A percentile compares a stretch with the other conserved stretches of the same genome.
phyloP scores from a whole-genome alignment of 2,888 invertebrate species.

The Psococerastis gibbosa region DNA sequence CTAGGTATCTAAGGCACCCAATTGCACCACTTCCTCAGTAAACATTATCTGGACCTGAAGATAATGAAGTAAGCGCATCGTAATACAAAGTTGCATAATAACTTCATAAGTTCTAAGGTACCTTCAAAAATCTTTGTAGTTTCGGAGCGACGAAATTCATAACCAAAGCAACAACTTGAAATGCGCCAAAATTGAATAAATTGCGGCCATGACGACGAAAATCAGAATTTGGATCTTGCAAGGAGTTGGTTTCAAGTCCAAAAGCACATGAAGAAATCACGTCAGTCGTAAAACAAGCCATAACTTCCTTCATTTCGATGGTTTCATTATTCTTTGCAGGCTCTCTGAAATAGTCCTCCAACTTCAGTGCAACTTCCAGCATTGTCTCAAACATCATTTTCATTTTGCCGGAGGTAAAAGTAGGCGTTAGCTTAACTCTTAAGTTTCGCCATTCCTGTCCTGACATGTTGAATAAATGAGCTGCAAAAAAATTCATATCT shows the following conservation, averaged over 20 bases:
- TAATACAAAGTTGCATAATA: too few relatives aligned
- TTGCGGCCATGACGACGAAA: slow-evolving; percentile 16
- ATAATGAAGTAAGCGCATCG: too few relatives aligned
- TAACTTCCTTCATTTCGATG: slow-evolving; percentile 10
- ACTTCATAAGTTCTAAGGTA: too few relatives aligned
- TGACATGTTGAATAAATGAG: slow-evolving; percentile 12
- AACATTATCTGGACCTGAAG: too few relatives aligned
- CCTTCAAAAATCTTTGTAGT: too few relatives aligned
- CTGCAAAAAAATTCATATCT: slow-evolving; percentile 22
- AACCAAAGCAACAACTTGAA: too few relatives aligned
- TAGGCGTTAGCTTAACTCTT: slow-evolving; percentile 20
- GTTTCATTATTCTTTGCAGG: background rate
- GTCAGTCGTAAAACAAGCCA: slow-evolving; percentile 19
- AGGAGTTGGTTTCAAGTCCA: slow-evolving; percentile 18
- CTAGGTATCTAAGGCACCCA: too few relatives aligned
- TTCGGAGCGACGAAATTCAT: too few relatives aligned
- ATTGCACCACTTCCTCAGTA: too few relatives aligned
- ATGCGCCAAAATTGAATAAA: too few relatives aligned
- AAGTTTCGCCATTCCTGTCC: slow-evolving; percentile 21
- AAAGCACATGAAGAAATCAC: slow-evolving; percentile 20
- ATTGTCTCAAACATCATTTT: slow-evolving; percentile 17
- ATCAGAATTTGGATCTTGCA: slow-evolving; percentile 14
- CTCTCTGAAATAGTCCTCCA: background rate
- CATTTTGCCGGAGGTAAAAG: slow-evolving; percentile 22
- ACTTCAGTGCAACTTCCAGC: background rate